Evolutionary conservation across 2,113 vertebrate genomes (phyloP), one percentile per base, ranked within the genome.

Genomic region (Lepisosteus oculatus): DNA sequence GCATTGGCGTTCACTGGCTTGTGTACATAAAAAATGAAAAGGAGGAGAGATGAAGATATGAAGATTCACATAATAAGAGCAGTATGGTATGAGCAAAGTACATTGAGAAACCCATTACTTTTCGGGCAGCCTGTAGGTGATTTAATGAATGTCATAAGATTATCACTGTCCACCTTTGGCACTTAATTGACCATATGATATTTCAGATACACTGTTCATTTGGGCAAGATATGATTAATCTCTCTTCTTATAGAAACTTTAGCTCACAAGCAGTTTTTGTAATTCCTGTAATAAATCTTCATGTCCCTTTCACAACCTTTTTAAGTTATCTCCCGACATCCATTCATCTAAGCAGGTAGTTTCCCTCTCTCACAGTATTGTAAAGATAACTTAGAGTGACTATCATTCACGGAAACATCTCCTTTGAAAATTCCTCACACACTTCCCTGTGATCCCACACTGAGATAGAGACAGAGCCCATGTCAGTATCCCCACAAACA

Each of bases 221-320:
- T 75, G 72, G 77, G 72, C 71, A 61, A 65, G 44, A 45, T 70
- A 64, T 81, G 81, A 85, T 79, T 85, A 77, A 84, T 83, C 78
- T 78, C 12, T 51, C 76, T 74, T 70, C 74, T 73, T 74, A 80
- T 67, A 72, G 80, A 72, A 65, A 79, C 75, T 84, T 82, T 72
- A 79, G 79, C 74, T 82, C 72, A 68, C 74, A 76, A 79, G 76
- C 72, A 70, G 67, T 55, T 76, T 77, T 61, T 63, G 77, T 83
- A 85, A 87, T 84, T 78, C 56, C 75, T 73, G 78, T 74, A 70
- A 83, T 83, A 83, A 79, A 86, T 85, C 85, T 82, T 74, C 75
- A 56, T 69, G 80, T 76, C 80, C 73, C 61, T 76, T 67, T 74
- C 71, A 79, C 77, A 69, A 78, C 68, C 66, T 65, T 75, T 72